Evolutionary conservation across 2,888 invertebrate genomes (phyloP).

Genomic region (Tenthredo livida): DNA sequence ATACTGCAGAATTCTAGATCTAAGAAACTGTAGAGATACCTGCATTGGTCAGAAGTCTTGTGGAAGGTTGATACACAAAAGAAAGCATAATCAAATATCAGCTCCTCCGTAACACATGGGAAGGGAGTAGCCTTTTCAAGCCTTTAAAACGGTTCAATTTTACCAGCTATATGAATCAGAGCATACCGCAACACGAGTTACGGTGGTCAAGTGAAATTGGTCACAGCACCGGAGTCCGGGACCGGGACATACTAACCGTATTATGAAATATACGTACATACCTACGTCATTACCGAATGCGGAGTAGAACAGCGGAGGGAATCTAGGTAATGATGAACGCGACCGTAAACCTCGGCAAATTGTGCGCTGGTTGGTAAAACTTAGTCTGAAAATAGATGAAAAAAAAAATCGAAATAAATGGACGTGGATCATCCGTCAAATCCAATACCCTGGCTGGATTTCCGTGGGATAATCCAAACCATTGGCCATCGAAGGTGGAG

Average conservation of each 20-base stretch:
- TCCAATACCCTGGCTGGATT: neutral
- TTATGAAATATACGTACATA: neutral
- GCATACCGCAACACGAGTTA: neutral
- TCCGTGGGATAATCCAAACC: neutral
- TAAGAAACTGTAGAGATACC: neutral
- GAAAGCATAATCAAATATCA: neutral
- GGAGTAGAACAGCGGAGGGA: neutral
- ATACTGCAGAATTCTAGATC: neutral
- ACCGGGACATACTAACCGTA: neutral
- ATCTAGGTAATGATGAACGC: neutral
- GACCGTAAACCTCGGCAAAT: neutral
- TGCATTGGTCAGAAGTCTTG: neutral
- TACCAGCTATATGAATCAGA: neutral
- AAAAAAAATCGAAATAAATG: neutral
- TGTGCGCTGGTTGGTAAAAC: neutral
- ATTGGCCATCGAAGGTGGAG: neutral
- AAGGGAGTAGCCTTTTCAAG: neutral
- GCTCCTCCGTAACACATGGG: neutral
- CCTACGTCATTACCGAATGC: neutral
- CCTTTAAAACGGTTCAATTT: neutral
- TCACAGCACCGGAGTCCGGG: neutral
- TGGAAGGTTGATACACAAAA: neutral
- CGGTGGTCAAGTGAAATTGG: slow-evolving; percentile 15
- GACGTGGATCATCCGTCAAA: neutral
- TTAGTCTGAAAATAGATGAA: neutral